A percentile compares a stretch with the other conserved stretches of the same genome.
Conservation (phyloP, 2,797 vertebrate genomes). For the Sebastes umbrosus region DNA sequence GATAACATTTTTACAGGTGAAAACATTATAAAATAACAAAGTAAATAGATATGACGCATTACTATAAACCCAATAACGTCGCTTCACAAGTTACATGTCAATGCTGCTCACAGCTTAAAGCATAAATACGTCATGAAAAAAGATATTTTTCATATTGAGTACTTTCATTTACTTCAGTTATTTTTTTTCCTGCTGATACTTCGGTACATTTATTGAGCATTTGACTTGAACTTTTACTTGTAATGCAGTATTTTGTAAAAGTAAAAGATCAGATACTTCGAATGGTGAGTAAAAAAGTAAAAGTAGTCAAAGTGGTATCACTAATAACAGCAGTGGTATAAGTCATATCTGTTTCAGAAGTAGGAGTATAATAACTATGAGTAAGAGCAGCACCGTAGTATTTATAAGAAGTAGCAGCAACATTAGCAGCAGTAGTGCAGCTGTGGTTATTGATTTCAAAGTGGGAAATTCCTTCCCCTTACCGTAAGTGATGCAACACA, state of each 20-base stretch:
- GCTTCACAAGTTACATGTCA: neutral
- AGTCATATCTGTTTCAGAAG: neutral
- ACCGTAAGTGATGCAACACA: conserved; percentile 33
- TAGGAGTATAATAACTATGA: neutral
- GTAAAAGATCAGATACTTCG: neutral
- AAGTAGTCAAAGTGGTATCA: no score
- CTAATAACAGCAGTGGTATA: no score
- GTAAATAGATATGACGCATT: no score
- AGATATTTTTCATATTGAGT: no score
- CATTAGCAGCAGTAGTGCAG: neutral
- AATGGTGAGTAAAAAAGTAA: neutral
- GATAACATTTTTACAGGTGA: no score
- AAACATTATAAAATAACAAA: no score
- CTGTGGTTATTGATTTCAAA: conserved; percentile 43
- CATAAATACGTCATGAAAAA: neutral
- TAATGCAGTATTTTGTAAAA: neutral
- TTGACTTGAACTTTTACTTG: neutral
- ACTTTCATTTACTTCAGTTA: neutral
- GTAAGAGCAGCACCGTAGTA: neutral
- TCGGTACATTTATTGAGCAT: neutral
- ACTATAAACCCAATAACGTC: no score
- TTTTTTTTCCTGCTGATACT: neutral
- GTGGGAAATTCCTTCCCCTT: conserved; percentile 40
- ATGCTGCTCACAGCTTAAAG: neutral
- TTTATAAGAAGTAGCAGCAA: neutral